These are phyloP conservation scores for Lepeophtheirus nordmannii DNA, from an alignment of 2,888 invertebrate genomes.

Conservation along the genomic window DNA sequence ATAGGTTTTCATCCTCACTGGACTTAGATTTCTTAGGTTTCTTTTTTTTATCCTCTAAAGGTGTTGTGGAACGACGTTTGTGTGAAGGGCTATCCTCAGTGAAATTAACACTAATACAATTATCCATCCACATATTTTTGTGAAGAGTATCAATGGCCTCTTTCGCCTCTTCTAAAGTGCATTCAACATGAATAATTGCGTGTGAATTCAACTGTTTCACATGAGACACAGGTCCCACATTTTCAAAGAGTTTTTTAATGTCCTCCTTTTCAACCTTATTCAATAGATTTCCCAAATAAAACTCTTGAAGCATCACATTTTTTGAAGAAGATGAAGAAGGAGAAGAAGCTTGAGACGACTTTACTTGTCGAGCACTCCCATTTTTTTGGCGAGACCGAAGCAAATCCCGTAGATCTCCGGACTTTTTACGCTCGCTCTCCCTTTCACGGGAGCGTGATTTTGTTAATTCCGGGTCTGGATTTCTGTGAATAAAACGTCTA, in stretches of 20 bases:
- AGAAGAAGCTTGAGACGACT: no score
- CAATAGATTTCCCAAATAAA: constrained; percentile 8
- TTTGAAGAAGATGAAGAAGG: background rate
- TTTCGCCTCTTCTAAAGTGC: constrained; percentile 2
- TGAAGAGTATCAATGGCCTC: constrained; percentile 11
- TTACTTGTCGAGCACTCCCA: background rate
- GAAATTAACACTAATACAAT: constrained; percentile 4
- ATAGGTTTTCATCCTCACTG: background rate
- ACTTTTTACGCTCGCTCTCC: background rate
- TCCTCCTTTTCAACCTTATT: constrained; percentile 12
- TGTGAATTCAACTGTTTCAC: background rate
- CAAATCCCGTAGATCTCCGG: background rate
- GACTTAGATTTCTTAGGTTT: background rate
- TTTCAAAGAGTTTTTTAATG: constrained; percentile 2
- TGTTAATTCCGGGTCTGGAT: background rate
- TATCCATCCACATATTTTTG: constrained; percentile 17
- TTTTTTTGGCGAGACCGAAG: background rate
- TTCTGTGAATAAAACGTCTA: background rate
- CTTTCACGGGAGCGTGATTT: background rate
- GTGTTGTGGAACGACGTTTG: background rate
- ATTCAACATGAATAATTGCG: background rate
- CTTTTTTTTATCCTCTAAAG: constrained; percentile 6
- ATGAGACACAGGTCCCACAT: background rate
- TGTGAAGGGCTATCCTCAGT: background rate
- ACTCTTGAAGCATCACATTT: background rate